Evolutionary conservation across 2,888 invertebrate species (phyloP), one percentile per base, ranked within the genome.

Genomic region (Polyploca ridens): DNA sequence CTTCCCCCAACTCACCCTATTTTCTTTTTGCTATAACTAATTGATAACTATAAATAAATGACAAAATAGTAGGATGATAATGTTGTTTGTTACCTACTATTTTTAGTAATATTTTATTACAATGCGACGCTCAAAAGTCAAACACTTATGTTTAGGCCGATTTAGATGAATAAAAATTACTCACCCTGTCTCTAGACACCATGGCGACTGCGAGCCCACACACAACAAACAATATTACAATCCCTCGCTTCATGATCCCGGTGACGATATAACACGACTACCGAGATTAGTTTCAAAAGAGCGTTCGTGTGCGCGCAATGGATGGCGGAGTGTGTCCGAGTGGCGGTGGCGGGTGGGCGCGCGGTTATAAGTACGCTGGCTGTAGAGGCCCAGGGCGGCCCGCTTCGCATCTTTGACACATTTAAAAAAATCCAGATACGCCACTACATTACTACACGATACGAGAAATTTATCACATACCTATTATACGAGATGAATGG

Each of bases 141-240:
- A n/a, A 49, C 10, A 11, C 1, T 41, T 5, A 44, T 44, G 44
- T 14, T 44, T 13, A 44, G 44, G 44, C n/a, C n/a, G 5, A 46
- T 14, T n/a, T n/a, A 14, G 46, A 46, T 46, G 46, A 8, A 58
- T 46, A 38, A 66, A 38, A 62, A 16, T 41, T 13, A 89, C 91
- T 91, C 71, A 92, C 92, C 87, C 81, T 87, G 8, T 81, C 73
- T 65, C 75, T 80, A 6, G 87, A 86, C 44, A 87, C 86, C 83
- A 88, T 84, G 64, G 91, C 89, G n/a, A 74, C 74, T 14, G 85
- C 69, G 67, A 87, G 62, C 59, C 83, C 76, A 73, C 83, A 85
- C 62, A 84, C 63, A 44, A 78, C 81, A 44, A 91, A 59, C 2
- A 91, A 66, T 63, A 88, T 61, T 13, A 90, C 59, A 54, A 87